Evolutionary conservation across 1,140 invertebrate genomes (phyloP).

Genomic region (Hypothenemus hampei): DNA sequence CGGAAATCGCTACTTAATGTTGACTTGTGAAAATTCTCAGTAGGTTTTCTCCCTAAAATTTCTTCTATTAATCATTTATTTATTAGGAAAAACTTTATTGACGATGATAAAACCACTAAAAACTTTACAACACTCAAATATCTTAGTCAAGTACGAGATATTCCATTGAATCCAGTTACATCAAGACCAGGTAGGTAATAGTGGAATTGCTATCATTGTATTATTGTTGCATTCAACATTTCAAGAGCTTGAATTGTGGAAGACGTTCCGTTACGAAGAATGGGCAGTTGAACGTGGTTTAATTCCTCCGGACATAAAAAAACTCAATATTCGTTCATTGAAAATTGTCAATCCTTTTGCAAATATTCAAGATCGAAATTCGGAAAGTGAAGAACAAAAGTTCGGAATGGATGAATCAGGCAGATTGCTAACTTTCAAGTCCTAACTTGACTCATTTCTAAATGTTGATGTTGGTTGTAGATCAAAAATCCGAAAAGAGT

Average conservation of each 20-base stretch:
- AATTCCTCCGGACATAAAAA: conserved; percentile 28
- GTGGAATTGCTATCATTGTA: not conserved
- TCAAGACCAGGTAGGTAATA: conserved; percentile 29
- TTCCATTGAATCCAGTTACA: conserved; percentile 40
- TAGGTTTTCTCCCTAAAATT: too few relatives aligned
- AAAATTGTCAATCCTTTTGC: conserved; percentile 21
- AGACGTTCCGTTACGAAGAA: conserved; percentile 42
- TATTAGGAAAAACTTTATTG: not conserved
- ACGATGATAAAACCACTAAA: not conserved
- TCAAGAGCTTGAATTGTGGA: conserved; percentile 27
- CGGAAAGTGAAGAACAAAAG: too few relatives aligned
- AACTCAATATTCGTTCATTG: conserved; percentile 18
- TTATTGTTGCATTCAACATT: not conserved
- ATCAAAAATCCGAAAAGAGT: conserved; percentile 18
- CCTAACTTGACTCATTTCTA: too few relatives aligned
- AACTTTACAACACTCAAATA: conserved; percentile 25
- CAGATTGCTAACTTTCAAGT: not conserved
- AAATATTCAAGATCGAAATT: too few relatives aligned
- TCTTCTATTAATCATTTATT: not conserved
- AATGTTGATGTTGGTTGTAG: conserved; percentile 1
- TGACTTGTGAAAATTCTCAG: conserved; percentile 5
- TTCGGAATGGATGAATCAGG: not conserved
- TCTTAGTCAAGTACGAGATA: conserved; percentile 38
- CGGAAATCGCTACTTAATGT: conserved; percentile 11
- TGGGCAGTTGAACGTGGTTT: conserved; percentile 43